Conservation (phyloP, 1,140 invertebrate species). For the Temnothorax nylanderi region DNA sequence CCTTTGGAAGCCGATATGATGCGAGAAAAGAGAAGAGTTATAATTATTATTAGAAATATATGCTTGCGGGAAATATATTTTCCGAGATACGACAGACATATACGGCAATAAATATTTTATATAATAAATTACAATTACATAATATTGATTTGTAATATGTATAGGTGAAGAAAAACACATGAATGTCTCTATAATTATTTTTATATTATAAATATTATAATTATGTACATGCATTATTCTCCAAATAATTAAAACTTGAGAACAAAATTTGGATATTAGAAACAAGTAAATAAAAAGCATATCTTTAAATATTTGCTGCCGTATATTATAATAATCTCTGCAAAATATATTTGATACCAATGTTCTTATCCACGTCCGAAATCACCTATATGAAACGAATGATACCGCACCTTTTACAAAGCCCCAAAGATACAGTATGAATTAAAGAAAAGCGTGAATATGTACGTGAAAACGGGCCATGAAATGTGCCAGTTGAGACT, state of each 20-base stretch:
- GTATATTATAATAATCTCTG: background rate
- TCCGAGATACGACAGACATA: background rate
- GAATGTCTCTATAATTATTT: background rate
- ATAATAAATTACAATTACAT: background rate
- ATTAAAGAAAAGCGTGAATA: constrained; percentile 17
- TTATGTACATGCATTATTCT: background rate
- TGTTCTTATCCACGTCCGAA: background rate
- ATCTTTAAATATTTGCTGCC: constrained; percentile 21
- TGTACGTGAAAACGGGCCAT: background rate
- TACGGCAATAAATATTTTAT: constrained; percentile 41
- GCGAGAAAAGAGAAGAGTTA: constrained; percentile 64
- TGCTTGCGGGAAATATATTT: background rate
- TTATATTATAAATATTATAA: constrained; percentile 3
- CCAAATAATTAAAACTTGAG: background rate
- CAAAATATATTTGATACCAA: background rate
- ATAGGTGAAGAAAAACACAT: background rate
- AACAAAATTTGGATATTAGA: background rate
- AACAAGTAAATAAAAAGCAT: background rate
- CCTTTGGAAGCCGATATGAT: constrained; percentile 76
- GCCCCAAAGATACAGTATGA: background rate
- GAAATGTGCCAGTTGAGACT: constrained; percentile 11
- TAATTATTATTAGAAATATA: constrained; percentile 54
- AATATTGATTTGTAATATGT: background rate
- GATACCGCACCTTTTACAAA: background rate
- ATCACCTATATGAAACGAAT: background rate